Conservation (phyloP, 1,140 invertebrate species). For the Monomorium pharaonis region DNA sequence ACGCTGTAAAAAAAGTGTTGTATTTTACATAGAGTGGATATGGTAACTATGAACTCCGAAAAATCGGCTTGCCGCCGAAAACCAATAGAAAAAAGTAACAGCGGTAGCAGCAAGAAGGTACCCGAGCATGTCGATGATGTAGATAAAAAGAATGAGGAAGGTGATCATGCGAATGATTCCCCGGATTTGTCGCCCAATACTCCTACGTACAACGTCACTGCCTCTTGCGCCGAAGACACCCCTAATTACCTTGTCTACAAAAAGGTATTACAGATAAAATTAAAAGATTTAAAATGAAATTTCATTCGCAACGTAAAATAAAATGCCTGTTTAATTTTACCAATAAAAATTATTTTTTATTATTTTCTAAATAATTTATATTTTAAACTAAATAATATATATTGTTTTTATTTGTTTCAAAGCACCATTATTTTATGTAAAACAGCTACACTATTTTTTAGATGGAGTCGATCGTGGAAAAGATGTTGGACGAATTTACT, state of each 20-base stretch:
- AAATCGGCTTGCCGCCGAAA: constrained; percentile 82
- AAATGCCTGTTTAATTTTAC: neutral
- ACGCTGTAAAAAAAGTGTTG: constrained; percentile 41
- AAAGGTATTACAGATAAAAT: constrained; percentile 72
- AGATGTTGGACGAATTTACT: constrained; percentile 97
- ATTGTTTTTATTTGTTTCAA: neutral
- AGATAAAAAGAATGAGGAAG: constrained; percentile 61
- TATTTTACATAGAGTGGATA: constrained; percentile 77
- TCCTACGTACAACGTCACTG: constrained; percentile 73
- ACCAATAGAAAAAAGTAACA: constrained; percentile 76
- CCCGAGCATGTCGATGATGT: constrained; percentile 1
- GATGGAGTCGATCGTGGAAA: constrained; percentile 98
- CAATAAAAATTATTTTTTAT: neutral
- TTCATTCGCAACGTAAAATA: neutral
- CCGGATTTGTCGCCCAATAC: constrained; percentile 73
- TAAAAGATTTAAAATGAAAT: neutral
- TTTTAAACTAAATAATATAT: neutral
- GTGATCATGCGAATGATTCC: constrained; percentile 62
- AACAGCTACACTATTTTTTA: constrained; percentile 79
- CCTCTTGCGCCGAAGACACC: constrained; percentile 80
- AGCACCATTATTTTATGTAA: neutral
- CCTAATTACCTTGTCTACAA: constrained; percentile 83
- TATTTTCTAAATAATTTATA: neutral
- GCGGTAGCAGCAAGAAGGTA: constrained; percentile 70
- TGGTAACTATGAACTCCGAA: constrained; percentile 85